Conservation (phyloP, 2,113 vertebrate genomes). For the Apodemus sylvaticus region DNA sequence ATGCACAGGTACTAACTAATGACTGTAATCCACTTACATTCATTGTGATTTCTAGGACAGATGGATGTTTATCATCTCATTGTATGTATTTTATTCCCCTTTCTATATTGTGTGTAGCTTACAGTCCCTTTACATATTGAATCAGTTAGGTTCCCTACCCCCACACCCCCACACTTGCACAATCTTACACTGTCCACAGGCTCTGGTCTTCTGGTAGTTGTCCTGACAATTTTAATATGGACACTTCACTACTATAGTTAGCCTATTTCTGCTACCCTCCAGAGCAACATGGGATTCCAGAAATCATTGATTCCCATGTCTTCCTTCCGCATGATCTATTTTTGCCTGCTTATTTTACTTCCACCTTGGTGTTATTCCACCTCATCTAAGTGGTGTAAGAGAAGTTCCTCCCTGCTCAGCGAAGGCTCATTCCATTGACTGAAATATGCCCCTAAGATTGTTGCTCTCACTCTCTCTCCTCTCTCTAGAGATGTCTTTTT, state of each 20-base stretch:
- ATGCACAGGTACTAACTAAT: neutral
- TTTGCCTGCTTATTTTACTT: slow-evolving; percentile 38
- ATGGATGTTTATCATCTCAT: neutral
- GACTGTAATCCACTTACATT: neutral
- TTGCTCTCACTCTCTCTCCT: neutral
- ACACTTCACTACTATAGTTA: neutral
- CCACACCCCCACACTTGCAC: neutral
- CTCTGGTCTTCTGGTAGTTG: neutral
- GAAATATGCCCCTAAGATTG: neutral
- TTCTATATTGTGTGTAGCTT: neutral
- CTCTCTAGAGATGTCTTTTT: slow-evolving; percentile 20
- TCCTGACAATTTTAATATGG: neutral
- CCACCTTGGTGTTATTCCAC: neutral
- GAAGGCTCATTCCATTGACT: neutral
- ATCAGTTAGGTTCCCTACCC: neutral
- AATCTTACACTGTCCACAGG: neutral
- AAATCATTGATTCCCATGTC: neutral
- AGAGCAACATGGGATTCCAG: neutral
- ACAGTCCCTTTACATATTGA: neutral
- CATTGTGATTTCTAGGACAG: neutral
- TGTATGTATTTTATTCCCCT: slow-evolving; percentile 8
- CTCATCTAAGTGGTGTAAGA: neutral
- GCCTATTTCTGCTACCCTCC: neutral
- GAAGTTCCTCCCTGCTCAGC: neutral
- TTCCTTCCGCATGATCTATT: neutral